Percentiles rank a stretch among this genome's conserved stretches.
Conservation (phyloP, 2,888 invertebrate genomes). For the Trachelus stipa region DNA sequence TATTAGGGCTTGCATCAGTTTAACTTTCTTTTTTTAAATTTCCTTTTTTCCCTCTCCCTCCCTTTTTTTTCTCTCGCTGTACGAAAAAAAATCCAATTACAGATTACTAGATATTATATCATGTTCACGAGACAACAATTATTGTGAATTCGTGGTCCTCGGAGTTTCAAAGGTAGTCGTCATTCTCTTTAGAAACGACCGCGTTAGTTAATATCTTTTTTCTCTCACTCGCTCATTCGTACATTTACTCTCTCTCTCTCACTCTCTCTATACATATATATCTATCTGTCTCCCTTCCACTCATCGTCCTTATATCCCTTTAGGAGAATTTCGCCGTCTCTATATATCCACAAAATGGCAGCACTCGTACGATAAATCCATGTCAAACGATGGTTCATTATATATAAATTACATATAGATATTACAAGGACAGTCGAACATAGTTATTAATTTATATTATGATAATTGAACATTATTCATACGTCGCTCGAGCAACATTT, state of each 20-base stretch:
- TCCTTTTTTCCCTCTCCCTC: slow-evolving; percentile 15
- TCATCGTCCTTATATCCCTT: not conserved
- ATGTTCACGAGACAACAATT: slow-evolving; percentile 27
- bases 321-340: not conserved
- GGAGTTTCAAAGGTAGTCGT: slow-evolving; percentile 37
- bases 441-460: not conserved
- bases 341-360: not conserved
- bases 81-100: not conserved
- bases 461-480: not conserved
- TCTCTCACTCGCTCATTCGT: not conserved
- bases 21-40: slow-evolving; percentile 1
- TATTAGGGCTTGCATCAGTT: not conserved
- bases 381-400: not conserved
- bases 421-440: not conserved
- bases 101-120: not conserved
- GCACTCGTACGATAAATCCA: not conserved
- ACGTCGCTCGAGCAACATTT: not conserved
- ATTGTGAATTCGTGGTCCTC: slow-evolving; percentile 58
- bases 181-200: slow-evolving; percentile 3
- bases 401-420: not conserved
- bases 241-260: not conserved
- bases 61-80: not conserved
- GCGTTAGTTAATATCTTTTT: not conserved
- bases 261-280: no score
- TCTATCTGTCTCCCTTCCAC: not conserved